phyloP scores from a whole-genome alignment of 2,113 vertebrate genomes.

The Puntigrus tetrazona region DNA sequence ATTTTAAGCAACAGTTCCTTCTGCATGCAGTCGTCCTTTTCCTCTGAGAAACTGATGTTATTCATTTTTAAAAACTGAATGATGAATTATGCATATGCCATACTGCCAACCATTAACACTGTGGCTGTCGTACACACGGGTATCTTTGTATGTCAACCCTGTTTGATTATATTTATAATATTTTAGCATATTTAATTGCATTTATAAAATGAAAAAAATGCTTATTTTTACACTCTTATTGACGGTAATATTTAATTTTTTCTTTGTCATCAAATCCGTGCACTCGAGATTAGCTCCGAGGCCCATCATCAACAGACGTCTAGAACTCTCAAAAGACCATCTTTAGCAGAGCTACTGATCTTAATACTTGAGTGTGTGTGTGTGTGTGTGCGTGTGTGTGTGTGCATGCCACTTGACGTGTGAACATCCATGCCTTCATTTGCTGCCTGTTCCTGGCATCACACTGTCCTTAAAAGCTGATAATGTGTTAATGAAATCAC shows the following conservation, averaged over 20 bases:
- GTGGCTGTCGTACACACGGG: constrained; percentile 69
- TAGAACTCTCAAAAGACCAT: constrained; percentile 53
- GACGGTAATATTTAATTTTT: not conserved
- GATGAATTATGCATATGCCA: constrained; percentile 82
- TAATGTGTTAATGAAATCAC: constrained; percentile 90
- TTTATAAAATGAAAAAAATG: not conserved
- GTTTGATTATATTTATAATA: not conserved
- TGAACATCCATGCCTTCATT: constrained; percentile 70
- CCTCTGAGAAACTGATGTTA: constrained; percentile 75
- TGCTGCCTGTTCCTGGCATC: constrained; percentile 75
- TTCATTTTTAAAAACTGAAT: constrained; percentile 74
- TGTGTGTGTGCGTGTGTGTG: constrained; percentile 22
- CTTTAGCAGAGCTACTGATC: constrained; percentile 50
- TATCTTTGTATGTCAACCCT: constrained; percentile 64
- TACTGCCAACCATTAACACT: constrained; percentile 71
- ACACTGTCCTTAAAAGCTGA: constrained; percentile 80
- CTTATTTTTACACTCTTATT: not conserved
- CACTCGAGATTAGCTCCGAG: not conserved
- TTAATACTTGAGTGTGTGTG: constrained; percentile 23
- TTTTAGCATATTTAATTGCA: not conserved
- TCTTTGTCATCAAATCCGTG: not conserved
- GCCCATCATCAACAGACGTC: constrained; percentile 19
- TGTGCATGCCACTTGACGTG: constrained; percentile 59
- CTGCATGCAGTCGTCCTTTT: constrained; percentile 73
- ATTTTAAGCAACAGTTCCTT: constrained; percentile 62